Conservation (phyloP, 2,797 vertebrate genomes). For the Chrosomus eos region DNA sequence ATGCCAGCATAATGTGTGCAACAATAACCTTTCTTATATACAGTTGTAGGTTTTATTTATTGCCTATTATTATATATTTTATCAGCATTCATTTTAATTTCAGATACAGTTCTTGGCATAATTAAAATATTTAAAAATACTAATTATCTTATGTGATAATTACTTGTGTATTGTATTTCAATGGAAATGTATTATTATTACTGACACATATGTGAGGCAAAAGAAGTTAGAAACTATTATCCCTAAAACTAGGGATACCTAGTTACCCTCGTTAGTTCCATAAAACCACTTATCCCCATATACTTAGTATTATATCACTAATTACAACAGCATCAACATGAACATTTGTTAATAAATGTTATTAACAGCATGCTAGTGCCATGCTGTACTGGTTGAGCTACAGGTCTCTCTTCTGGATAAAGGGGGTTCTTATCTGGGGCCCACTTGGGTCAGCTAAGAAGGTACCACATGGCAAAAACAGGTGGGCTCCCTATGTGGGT, state of each 20-base stretch:
- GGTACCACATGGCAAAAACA: too few species aligned
- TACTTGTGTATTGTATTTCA: neutral
- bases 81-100: neutral
- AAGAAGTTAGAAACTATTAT: too few species aligned
- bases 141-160: neutral
- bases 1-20: neutral
- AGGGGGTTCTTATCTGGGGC: too few species aligned
- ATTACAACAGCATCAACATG: neutral
- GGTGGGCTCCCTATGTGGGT: too few species aligned
- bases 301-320: neutral
- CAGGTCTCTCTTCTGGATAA: too few species aligned
- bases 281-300: neutral
- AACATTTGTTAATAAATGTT: neutral
- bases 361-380: too few species aligned
- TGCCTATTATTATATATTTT: neutral
- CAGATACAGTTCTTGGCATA: neutral
- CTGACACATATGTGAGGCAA: too few species aligned
- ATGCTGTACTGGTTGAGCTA: too few species aligned
- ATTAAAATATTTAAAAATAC: too few species aligned
- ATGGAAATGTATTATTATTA: too few species aligned
- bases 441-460: too few species aligned
- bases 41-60: neutral
- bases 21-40: neutral
- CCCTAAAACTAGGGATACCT: neutral
- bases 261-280: neutral